Evolutionary conservation across 2,113 vertebrate genomes (phyloP), one percentile per base, ranked within the genome.

Genomic region (Myotis brandtii): DNA sequence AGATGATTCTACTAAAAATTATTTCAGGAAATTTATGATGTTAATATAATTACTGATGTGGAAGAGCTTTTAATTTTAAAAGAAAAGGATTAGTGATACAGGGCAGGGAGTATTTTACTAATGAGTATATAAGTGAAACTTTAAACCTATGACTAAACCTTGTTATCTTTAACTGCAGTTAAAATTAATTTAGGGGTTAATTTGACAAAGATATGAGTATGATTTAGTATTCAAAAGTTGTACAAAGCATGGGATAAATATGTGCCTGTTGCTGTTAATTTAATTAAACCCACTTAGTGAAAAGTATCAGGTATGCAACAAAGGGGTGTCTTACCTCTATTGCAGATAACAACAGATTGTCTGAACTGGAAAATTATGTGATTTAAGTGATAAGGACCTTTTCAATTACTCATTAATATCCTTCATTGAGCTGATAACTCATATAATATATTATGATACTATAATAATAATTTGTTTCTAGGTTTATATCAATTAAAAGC

Each of bases 241-340:
- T 54, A 50, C 14, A 3, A 93, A 23, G 3, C 25, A 91, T 56
- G 16, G 64, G 91, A 67, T 88, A 87, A 95, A 73, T 93, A 93
- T 50, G 37, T n/a, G 37, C 17, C 52, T 17, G 18, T 52, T 66
- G 12, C 5, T 86, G 17, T 93, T 82, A 86, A 95, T 91, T 95
- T 88, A 93, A 96, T 91, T 95, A 93, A 93, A 69, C 3, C 12
- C 4, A 34, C 50, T 79, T 93, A 75, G 48, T 94, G 67, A 72
- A 85, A 97, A 75, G 40, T 91, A 89, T 21, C 67, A 83, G 25
- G 48, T 70, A 52, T 62, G 27, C 21, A 67, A 1, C 40, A 79
- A 17, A 69, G 13, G 5, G 46, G 27, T 37, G 3, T 52, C 9
- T 23, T 76, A 80, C 46, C 25, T 87, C 25, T 72, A 12, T 21